Percentiles rank a stretch among this genome's conserved stretches.
Conservation (phyloP, 2,888 invertebrate genomes). For the Plagodis pulveraria region DNA sequence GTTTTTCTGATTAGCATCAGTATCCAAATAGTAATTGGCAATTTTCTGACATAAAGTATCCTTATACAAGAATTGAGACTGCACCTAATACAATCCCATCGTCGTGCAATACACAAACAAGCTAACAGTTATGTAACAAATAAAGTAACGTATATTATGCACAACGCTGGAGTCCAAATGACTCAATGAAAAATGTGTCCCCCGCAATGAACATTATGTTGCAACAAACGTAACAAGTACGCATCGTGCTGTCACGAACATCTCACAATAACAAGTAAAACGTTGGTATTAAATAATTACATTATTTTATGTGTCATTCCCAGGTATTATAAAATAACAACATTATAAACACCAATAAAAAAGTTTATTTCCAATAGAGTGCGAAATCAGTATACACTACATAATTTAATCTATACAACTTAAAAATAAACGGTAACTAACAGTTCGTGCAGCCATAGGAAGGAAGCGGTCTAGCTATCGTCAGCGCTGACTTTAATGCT, state of each 20-base stretch:
- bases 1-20: too few species aligned
- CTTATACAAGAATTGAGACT: too few species aligned
- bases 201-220: constrained; percentile 13
- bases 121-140: constrained; percentile 13
- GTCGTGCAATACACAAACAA: background rate
- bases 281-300: background rate
- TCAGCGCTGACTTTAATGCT: constrained; percentile 43
- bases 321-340: too few species aligned
- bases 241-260: constrained; percentile 4
- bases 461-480: constrained; percentile 27
- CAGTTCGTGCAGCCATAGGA: constrained; percentile 20
- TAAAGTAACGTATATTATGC: constrained; percentile 4
- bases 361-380: too few species aligned
- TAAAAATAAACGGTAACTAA: constrained; percentile 20
- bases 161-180: constrained; percentile 10
- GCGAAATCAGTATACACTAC: too few species aligned
- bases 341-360: too few species aligned
- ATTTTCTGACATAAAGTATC: too few species aligned
- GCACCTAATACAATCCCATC: too few species aligned
- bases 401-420: too few species aligned
- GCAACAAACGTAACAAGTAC: constrained; percentile 3
- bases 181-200: constrained; percentile 18
- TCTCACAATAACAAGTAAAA: constrained; percentile 3
- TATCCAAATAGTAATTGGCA: too few species aligned
- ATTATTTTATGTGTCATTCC: background rate